Conservation (phyloP, 2,113 vertebrate species). For the Hirundichthys speculiger region DNA sequence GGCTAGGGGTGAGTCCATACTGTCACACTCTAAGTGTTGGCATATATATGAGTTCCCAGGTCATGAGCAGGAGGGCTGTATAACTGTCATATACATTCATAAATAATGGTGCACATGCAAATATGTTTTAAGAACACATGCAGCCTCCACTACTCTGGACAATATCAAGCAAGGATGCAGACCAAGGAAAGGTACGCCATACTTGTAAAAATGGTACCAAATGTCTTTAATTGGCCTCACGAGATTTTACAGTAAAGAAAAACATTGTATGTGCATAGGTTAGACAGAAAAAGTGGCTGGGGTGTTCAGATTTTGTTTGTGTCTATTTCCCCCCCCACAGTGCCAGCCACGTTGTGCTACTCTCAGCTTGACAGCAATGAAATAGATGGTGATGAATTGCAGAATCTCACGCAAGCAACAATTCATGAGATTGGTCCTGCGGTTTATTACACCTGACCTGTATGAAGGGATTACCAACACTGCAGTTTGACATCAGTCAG, state of each 20-base stretch:
- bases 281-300: no score
- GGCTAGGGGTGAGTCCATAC: slow-evolving; percentile 43
- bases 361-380: not conserved
- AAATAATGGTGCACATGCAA: slow-evolving; percentile 7
- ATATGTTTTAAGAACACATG: not conserved
- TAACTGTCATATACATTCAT: slow-evolving; percentile 14
- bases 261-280: not conserved
- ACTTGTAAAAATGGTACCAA: not conserved
- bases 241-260: not conserved
- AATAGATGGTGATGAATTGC: slow-evolving; percentile 36
- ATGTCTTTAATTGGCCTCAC: not conserved
- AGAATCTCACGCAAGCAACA: slow-evolving; percentile 26
- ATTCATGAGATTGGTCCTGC: slow-evolving; percentile 36
- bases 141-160: no score
- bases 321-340: slow-evolving; percentile 3
- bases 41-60: slow-evolving; percentile 54
- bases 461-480: slow-evolving; percentile 21
- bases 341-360: not conserved
- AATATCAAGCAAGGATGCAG: no score
- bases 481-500: slow-evolving; percentile 13
- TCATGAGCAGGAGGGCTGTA: slow-evolving; percentile 6
- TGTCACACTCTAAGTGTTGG: slow-evolving; percentile 53
- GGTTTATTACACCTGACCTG: slow-evolving; percentile 49
- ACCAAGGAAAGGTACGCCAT: not conserved
- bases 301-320: slow-evolving; percentile 9